Evolutionary conservation across 2,113 vertebrate species (phyloP).

Genomic region (Fregetta grallaria): DNA sequence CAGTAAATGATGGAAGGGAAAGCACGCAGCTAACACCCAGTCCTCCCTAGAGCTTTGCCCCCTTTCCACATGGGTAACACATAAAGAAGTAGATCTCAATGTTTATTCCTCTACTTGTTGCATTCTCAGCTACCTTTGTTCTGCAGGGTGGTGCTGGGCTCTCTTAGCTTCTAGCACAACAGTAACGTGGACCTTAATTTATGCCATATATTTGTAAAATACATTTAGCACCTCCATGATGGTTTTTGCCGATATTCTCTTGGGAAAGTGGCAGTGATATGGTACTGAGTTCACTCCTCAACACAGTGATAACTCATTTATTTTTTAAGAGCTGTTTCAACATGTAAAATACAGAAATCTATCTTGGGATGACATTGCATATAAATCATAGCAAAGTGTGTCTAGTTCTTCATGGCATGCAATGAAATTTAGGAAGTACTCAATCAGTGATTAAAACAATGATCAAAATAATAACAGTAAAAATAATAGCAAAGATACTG

Average conservation of each 20-base stretch:
- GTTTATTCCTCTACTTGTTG: background rate
- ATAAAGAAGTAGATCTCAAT: background rate
- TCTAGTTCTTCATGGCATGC: background rate
- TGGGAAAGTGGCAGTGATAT: background rate
- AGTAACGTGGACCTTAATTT: background rate
- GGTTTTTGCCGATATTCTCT: background rate
- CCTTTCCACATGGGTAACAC: background rate
- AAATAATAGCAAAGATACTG: conserved; percentile 12
- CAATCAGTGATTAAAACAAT: conserved; percentile 33
- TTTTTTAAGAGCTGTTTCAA: conserved; percentile 38
- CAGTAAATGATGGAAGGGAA: background rate
- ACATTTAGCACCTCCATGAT: background rate
- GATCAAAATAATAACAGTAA: conserved; percentile 5
- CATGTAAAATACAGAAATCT: background rate
- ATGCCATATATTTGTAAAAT: background rate
- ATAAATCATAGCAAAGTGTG: conserved; percentile 4
- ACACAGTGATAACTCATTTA: background rate
- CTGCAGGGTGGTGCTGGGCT: background rate
- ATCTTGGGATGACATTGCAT: background rate
- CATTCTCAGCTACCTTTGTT: background rate
- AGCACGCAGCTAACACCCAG: background rate
- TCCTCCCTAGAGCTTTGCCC: background rate
- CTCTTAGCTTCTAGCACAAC: background rate
- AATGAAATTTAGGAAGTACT: conserved; percentile 8
- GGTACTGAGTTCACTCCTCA: background rate